These are phyloP conservation scores for Contarinia nasturtii DNA, from an alignment of 1,140 invertebrate genomes.

Conservation along the genomic window DNA sequence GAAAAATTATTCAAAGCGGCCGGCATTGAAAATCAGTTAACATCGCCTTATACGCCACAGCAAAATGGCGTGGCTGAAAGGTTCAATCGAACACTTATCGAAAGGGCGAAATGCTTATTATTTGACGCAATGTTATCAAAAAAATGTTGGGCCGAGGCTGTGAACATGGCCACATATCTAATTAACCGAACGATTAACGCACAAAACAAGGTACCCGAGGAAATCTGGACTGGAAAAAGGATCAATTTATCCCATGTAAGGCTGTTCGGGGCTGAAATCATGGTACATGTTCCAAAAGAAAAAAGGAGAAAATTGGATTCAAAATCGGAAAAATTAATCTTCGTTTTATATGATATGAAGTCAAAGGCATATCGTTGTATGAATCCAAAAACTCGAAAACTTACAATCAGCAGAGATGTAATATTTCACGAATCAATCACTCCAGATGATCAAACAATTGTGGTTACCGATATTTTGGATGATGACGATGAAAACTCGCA, in stretches of 20 bases:
- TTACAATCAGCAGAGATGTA: not conserved
- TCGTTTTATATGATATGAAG: not conserved
- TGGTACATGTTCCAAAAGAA: too few relatives aligned
- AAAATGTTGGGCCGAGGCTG: constrained; percentile 25
- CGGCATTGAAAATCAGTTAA: constrained; percentile 7
- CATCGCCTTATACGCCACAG: constrained; percentile 5
- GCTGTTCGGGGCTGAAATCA: not conserved
- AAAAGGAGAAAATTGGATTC: not conserved
- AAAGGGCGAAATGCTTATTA: constrained; percentile 14
- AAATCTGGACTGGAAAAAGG: constrained; percentile 7
- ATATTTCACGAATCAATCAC: too few relatives aligned
- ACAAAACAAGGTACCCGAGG: constrained; percentile 9
- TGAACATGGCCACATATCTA: constrained; percentile 19
- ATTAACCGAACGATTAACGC: constrained; percentile 16
- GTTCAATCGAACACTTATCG: constrained; percentile 8
- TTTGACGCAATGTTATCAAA: constrained; percentile 14
- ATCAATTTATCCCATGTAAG: too few relatives aligned
- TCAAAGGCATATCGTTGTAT: constrained; percentile 10
- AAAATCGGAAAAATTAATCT: not conserved
- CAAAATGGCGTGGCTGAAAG: constrained; percentile 13
- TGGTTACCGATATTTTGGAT: too few relatives aligned
- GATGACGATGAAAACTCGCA: too few relatives aligned
- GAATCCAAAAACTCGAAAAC: not conserved
- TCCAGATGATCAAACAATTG: too few relatives aligned
- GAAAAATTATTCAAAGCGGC: not conserved